phyloP scores from a whole-genome alignment of 1,140 invertebrate species.

The Pogonomyrmex californicus region DNA sequence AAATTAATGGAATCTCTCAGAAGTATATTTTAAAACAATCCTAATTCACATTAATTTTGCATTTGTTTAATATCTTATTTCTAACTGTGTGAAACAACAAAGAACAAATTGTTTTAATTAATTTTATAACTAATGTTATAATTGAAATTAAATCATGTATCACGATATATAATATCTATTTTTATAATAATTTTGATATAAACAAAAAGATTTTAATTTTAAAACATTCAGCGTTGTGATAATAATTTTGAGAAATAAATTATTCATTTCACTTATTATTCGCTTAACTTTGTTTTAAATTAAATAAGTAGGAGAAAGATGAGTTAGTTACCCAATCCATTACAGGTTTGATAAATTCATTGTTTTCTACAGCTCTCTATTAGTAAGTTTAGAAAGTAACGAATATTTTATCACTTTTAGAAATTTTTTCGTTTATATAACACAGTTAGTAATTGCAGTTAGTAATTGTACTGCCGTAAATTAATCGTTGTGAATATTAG shows the following conservation, averaged over 20 bases:
- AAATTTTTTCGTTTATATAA: not conserved
- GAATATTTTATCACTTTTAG: not conserved
- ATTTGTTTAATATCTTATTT: not conserved
- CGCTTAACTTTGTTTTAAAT: not conserved
- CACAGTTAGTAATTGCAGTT: not conserved
- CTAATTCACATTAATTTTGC: not conserved
- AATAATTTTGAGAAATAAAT: slow-evolving; percentile 2
- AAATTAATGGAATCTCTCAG: not conserved
- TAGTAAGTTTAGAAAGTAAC: slow-evolving; percentile 1
- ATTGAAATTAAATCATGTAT: not conserved
- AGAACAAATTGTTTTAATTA: not conserved
- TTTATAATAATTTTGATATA: slow-evolving; percentile 1
- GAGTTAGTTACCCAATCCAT: not conserved
- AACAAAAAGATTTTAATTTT: not conserved
- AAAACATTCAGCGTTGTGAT: not conserved
- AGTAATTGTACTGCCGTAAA: slow-evolving; percentile 22
- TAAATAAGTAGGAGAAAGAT: not conserved
- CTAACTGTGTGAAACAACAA: not conserved
- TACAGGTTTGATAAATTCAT: not conserved
- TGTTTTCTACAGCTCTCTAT: not conserved
- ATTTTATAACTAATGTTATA: not conserved
- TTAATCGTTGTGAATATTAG: not conserved
- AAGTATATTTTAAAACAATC: not conserved
- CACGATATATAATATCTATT: not conserved
- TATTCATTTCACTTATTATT: not conserved